phyloP scores from a whole-genome alignment of 2,797 vertebrate species.

The Anableps anableps region DNA sequence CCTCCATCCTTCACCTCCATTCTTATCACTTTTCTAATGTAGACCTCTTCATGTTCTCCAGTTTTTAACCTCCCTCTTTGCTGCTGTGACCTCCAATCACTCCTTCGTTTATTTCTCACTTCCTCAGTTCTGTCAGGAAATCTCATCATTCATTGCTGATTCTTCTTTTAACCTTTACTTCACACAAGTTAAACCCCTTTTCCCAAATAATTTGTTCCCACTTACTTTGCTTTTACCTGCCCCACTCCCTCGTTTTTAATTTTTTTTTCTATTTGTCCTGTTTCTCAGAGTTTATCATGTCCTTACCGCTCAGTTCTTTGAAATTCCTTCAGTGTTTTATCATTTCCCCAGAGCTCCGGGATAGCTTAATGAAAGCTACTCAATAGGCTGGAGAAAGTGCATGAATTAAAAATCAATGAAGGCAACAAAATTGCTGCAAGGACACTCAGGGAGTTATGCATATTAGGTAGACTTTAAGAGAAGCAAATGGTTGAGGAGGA shows the following conservation, averaged over 20 bases:
- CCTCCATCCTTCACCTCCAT: neutral
- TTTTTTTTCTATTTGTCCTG: neutral
- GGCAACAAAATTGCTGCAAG: neutral
- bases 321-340: constrained; percentile 3
- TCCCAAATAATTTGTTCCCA: neutral
- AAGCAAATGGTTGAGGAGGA: neutral
- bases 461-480: neutral
- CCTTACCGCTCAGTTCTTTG: neutral
- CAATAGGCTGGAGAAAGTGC: neutral
- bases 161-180: neutral
- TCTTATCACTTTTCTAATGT: neutral
- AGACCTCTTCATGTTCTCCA: neutral
- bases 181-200: neutral
- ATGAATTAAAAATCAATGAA: neutral
- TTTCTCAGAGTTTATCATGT: constrained; percentile 2
- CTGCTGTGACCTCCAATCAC: neutral
- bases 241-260: neutral
- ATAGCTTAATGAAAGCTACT: neutral
- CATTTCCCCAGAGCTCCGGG: neutral
- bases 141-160: neutral
- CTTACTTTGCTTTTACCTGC: neutral
- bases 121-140: neutral
- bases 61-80: neutral
- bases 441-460: neutral
- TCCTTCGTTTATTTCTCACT: neutral